Base-by-base conservation (phyloP, 2,888 invertebrate species). In the Drosophila yooni region DNA sequence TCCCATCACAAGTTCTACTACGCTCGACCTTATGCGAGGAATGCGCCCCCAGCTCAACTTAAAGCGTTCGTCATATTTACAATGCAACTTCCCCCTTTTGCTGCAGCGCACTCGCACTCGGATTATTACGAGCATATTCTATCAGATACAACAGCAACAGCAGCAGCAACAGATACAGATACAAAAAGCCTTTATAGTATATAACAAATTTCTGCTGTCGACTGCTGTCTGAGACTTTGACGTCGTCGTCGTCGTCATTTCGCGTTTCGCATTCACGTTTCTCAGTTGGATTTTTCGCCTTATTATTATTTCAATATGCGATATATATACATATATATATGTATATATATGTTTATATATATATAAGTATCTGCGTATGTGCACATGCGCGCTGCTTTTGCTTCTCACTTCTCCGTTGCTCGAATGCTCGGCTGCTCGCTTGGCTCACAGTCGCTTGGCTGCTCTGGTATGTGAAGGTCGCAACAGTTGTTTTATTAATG, bases 391-490 rank as follows among this genome's bases (percentile, higher is more conserved):
- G 61, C 67, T 79, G 46, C 25, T 46, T 46, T 46, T 46, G 46
- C 46, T 56, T 57, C 66, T 68, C 62, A 38, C 25, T 57, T 48
- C 60, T 38, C 27, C 25, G 46, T 15, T 46, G 46, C 27, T n/a
- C 38, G 46, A 38, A 5, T 56, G 57, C 64, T 64, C 62, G 67
- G 68, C 64, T 76, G 64, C 77, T 83, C 77, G 66, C 65, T 79
- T 75, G 70, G 79, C 82, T 81, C 90, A 75, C 83, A 90, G 87
- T 91, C 89, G 91, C 85, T 89, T 79, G 85, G 91, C 60, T 91
- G 92, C 92, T 93, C 92, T 92, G 92, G 92, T 92, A 92, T 92
- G 92, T 88, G 91, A 92, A 92, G 93, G 92, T 91, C 93, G 93
- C 93, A 92, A 85, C 91, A 92, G 92, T 92, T 92, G 91, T 91